Conservation (phyloP, 2,113 vertebrate genomes). For the Sinocyclocheilus anshuiensis region DNA sequence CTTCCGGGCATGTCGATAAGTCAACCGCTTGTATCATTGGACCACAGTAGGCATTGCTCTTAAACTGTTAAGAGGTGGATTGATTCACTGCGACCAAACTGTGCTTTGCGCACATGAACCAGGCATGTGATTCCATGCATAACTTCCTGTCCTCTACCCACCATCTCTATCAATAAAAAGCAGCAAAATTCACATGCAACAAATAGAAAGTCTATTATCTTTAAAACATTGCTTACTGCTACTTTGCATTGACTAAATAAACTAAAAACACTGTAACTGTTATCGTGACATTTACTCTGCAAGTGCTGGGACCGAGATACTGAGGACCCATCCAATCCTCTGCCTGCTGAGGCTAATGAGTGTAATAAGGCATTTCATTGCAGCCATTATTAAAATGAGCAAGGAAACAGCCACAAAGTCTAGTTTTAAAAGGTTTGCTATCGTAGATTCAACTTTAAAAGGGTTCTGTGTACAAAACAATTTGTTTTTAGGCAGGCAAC, state of each 20-base stretch:
- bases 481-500: background rate
- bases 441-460: background rate
- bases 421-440: slow-evolving; percentile 8
- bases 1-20: slow-evolving; percentile 19
- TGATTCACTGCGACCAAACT: background rate
- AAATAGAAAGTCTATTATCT: background rate
- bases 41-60: background rate
- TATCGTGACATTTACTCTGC: slow-evolving; percentile 1
- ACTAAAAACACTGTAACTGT: background rate
- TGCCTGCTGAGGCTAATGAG: slow-evolving; percentile 6
- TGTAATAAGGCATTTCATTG: slow-evolving; percentile 9
- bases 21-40: slow-evolving; percentile 5
- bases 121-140: background rate
- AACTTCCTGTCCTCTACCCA: background rate
- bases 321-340: background rate
- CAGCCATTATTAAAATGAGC: slow-evolving; percentile 16
- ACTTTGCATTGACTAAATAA: background rate
- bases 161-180: background rate
- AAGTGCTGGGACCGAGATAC: background rate
- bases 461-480: background rate
- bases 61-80: background rate
- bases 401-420: slow-evolving; percentile 18
- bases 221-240: slow-evolving; percentile 11
- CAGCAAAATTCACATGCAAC: slow-evolving; percentile 1
- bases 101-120: background rate